A percentile compares a stretch with the other conserved stretches of the same genome.
These are phyloP conservation scores for Saturnia pavonia DNA, from an alignment of 2,888 invertebrate species.

Conservation along the genomic window DNA sequence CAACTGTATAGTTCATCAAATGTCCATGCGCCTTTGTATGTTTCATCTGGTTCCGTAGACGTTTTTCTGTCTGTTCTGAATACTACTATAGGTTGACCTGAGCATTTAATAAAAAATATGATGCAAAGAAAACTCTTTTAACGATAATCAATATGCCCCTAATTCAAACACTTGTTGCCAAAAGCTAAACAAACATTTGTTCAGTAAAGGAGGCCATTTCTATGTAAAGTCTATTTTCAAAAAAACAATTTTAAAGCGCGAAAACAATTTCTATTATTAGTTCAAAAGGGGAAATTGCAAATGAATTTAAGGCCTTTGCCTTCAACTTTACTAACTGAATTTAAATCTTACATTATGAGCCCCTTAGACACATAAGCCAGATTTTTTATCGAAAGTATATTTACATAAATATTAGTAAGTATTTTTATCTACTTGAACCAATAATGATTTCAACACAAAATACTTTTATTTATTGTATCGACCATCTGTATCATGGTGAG, in stretches of 20 bases:
- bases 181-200: no score
- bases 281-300: neutral
- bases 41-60: constrained; percentile 92
- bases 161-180: no score
- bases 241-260: neutral
- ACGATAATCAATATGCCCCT: no score
- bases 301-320: neutral
- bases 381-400: neutral
- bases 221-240: neutral
- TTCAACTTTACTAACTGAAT: no score
- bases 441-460: no score
- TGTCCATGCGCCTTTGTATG: constrained; percentile 87
- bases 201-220: no score
- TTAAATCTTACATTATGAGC: neutral
- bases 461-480: no score
- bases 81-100: constrained; percentile 89
- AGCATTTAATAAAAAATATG: neutral
- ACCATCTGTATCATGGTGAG: no score
- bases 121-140: neutral
- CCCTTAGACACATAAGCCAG: neutral
- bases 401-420: neutral
- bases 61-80: constrained; percentile 91
- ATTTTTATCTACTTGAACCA: neutral
- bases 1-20: constrained; percentile 94
- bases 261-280: neutral